Percentiles rank a stretch among this genome's conserved stretches.
Evolutionary conservation across 92 coral and sea anemone species (phyloP).

Genomic region (Paragorgia papillata): DNA sequence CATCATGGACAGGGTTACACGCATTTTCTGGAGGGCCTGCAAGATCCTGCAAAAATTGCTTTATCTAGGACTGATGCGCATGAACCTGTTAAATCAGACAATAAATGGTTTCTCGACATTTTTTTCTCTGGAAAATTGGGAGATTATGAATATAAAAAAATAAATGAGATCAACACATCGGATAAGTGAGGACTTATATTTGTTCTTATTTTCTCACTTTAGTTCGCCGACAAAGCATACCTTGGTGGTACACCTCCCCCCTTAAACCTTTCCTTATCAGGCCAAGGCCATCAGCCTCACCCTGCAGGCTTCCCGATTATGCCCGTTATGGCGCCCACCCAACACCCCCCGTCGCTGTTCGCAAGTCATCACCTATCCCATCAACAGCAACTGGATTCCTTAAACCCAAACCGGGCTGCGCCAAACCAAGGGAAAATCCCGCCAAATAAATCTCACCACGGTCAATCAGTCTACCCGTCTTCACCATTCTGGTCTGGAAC

Average conservation of each 20-base stretch:
- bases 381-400: constrained; percentile 39
- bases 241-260: constrained; percentile 46
- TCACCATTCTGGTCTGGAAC: constrained; percentile 41
- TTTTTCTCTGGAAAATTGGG: no score
- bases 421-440: constrained; percentile 29
- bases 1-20: no score
- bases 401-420: constrained; percentile 21
- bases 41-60: no score
- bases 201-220: not conserved
- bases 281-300: constrained; percentile 39
- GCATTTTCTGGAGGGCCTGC: no score
- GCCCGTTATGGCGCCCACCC: constrained; percentile 44
- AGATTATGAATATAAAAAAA: not conserved
- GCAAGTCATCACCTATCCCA: constrained; percentile 30
- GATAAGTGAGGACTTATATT: not conserved
- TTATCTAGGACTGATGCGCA: no score
- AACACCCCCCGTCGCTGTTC: constrained; percentile 43
- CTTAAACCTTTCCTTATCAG: constrained; percentile 25
- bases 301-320: constrained; percentile 38
- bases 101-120: not conserved
- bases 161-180: not conserved
- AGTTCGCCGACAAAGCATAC: constrained; percentile 38
- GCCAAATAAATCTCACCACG: constrained; percentile 27
- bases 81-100: no score
- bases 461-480: constrained; percentile 27